These are phyloP conservation scores for Drosophila fungiperda DNA, from an alignment of 2,888 invertebrate species.

Conservation along the genomic window DNA sequence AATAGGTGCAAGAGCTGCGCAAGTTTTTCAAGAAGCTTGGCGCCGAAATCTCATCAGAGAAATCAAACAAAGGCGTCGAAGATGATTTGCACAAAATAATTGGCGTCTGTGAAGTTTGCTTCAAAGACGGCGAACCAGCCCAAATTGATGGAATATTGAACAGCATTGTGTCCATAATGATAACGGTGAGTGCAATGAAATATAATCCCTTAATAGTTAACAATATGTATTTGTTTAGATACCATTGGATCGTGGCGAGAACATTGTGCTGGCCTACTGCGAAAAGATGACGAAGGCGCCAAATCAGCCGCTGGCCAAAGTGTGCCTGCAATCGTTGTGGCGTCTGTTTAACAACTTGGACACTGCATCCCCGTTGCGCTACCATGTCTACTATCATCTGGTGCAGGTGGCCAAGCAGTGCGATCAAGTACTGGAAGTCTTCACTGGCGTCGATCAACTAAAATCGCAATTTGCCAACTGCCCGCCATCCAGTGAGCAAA, in stretches of 20 bases:
- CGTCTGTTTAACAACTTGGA: slow-evolving; percentile 96
- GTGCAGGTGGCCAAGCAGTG: slow-evolving; percentile 95
- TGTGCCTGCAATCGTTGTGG: slow-evolving; percentile 95
- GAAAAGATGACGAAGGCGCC: slow-evolving; percentile 96
- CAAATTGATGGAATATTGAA: slow-evolving; percentile 97
- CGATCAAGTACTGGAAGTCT: slow-evolving; percentile 93
- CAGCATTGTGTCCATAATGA: slow-evolving; percentile 98
- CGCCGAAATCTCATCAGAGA: slow-evolving; percentile 97
- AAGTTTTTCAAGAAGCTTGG: slow-evolving; percentile 96
- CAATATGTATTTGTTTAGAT: slow-evolving; percentile 86
- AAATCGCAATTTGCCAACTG: slow-evolving; percentile 92
- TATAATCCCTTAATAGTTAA: background rate
- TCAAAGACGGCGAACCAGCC: slow-evolving; percentile 93
- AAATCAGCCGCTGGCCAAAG: slow-evolving; percentile 91
- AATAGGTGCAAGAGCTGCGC: slow-evolving; percentile 93
- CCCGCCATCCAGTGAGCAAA: slow-evolving; percentile 94
- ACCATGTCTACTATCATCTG: slow-evolving; percentile 96
- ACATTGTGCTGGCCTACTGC: slow-evolving; percentile 95
- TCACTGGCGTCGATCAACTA: slow-evolving; percentile 93
- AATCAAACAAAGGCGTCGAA: slow-evolving; percentile 94
- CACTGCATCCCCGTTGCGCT: slow-evolving; percentile 92
- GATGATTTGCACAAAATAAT: slow-evolving; percentile 98
- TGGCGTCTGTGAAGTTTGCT: slow-evolving; percentile 96
- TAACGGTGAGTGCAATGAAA: slow-evolving; percentile 88
- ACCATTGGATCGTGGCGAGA: slow-evolving; percentile 94